A percentile compares a stretch with the other conserved stretches of the same genome.
These are phyloP conservation scores for Nebria ingens DNA, from an alignment of 1,140 invertebrate genomes.

Conservation along the genomic window DNA sequence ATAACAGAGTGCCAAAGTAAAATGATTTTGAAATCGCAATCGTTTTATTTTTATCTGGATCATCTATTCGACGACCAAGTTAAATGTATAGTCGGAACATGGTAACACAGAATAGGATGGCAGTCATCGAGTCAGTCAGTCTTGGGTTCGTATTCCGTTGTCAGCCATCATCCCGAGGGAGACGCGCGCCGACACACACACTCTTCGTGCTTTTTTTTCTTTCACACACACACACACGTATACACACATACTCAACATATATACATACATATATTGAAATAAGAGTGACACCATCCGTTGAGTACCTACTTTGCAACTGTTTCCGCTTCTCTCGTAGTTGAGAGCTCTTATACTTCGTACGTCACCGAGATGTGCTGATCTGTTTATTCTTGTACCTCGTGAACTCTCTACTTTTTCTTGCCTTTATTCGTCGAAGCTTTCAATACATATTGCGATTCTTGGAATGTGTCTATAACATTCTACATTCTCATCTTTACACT, in stretches of 20 bases:
- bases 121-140: neutral
- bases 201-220: neutral
- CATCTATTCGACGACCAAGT: neutral
- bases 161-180: neutral
- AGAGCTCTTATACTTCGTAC: neutral
- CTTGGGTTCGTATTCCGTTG: neutral
- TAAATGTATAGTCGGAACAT: neutral
- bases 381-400: neutral
- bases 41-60: neutral
- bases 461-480: too few relatives aligned
- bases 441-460: too few relatives aligned
- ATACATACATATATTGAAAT: neutral
- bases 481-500: too few relatives aligned
- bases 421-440: too few relatives aligned
- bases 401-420: too few relatives aligned
- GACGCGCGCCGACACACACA: neutral
- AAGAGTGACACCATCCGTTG: neutral
- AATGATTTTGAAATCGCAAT: neutral
- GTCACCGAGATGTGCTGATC: neutral
- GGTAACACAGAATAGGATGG: neutral
- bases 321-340: neutral
- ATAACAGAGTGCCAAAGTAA: neutral
- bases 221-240: too few relatives aligned
- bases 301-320: neutral
- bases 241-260: too few relatives aligned